Evolutionary conservation across 2,113 vertebrate species (phyloP).

Genomic region (Megalops atlanticus): DNA sequence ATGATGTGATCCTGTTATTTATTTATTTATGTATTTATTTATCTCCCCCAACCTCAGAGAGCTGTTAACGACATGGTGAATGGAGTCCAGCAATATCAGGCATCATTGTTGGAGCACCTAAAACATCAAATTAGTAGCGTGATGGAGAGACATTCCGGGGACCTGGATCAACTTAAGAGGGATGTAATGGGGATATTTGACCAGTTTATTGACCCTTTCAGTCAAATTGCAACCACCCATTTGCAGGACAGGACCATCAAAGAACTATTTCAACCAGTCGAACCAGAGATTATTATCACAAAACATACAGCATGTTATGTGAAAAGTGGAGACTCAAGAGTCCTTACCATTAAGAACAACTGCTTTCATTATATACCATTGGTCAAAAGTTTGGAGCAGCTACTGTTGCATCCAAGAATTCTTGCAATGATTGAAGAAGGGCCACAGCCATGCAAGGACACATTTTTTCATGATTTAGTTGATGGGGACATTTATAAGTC

Average conservation of each 20-base stretch:
- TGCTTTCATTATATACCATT: no score
- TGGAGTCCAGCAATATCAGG: conserved; percentile 45
- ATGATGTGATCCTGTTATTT: not conserved
- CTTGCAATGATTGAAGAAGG: conserved; percentile 40
- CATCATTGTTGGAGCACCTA: conserved; percentile 34
- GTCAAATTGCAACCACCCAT: conserved; percentile 33
- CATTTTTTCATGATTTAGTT: conserved; percentile 42
- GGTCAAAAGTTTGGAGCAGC: conserved; percentile 46
- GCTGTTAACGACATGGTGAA: conserved; percentile 38
- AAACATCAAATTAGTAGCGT: conserved; percentile 34
- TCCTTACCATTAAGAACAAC: no score
- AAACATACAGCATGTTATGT: conserved; percentile 27
- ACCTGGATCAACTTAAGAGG: conserved; percentile 33
- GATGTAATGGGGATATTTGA: conserved; percentile 29
- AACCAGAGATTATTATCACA: conserved; percentile 19
- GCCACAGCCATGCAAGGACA: conserved; percentile 26
- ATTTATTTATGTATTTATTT: conserved; percentile 11
- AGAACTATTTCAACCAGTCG: conserved; percentile 28
- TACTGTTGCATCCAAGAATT: conserved; percentile 36
- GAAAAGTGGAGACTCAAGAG: no score
- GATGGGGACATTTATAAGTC: no score
- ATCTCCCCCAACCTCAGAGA: conserved; percentile 32
- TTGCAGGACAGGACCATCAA: conserved; percentile 36
- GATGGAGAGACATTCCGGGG: conserved; percentile 36
- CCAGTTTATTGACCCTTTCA: conserved; percentile 41